These are phyloP conservation scores for Willisornis vidua DNA, from an alignment of 2,113 vertebrate species.

Conservation along the genomic window DNA sequence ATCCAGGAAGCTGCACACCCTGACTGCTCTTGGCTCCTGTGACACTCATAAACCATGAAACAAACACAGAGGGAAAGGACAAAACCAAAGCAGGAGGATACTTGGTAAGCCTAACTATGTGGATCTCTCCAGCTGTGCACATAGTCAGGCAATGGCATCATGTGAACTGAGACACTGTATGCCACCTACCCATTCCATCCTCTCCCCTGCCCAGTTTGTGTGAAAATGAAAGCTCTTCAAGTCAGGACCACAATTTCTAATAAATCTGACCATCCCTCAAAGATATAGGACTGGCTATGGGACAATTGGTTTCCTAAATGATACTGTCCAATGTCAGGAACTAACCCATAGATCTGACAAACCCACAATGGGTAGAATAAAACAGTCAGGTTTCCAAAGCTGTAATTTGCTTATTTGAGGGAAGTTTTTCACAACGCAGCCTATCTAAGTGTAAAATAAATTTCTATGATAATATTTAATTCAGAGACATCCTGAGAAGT, in stretches of 20 bases:
- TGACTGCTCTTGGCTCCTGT: background rate
- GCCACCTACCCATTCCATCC: accelerated
- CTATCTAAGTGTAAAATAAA: background rate
- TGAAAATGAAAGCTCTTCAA: background rate
- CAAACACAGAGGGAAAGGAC: background rate
- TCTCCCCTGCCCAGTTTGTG: background rate
- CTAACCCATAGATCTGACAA: background rate
- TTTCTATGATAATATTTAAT: background rate
- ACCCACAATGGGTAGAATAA: background rate
- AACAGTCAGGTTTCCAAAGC: background rate
- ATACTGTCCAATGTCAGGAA: background rate
- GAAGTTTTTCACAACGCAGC: background rate
- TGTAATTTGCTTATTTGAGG: background rate
- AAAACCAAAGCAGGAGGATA: background rate
- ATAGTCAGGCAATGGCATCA: background rate
- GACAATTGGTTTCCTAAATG: background rate
- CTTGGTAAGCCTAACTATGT: background rate
- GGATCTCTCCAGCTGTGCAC: background rate
- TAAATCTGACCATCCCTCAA: background rate
- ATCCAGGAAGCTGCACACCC: background rate
- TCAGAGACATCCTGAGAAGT: background rate
- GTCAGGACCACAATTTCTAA: background rate
- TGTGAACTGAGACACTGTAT: background rate
- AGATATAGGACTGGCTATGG: background rate
- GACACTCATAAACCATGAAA: background rate